phyloP scores from a whole-genome alignment of 92 coral and sea anemone genomes.

The Desmophyllum pertusum region DNA sequence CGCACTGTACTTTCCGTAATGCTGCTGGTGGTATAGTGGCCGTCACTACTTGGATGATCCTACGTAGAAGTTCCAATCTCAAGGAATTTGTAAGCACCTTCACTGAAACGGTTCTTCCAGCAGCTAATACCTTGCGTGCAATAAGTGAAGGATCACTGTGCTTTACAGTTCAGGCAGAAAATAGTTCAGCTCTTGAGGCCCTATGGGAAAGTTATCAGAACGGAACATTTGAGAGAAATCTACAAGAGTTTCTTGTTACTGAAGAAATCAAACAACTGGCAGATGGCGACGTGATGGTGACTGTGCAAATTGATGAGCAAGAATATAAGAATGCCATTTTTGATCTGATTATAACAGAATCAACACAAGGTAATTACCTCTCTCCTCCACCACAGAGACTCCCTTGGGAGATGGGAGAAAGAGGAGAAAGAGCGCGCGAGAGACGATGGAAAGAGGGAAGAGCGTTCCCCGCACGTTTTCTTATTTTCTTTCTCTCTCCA shows the following conservation, averaged over 20 bases:
- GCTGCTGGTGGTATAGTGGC: no score
- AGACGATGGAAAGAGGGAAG: no score
- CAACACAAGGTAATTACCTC: no score
- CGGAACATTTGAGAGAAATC: constrained; percentile 36
- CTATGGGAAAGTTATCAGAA: constrained; percentile 37
- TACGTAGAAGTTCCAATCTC: neutral
- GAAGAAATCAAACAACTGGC: constrained; percentile 59
- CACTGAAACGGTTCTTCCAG: constrained; percentile 2
- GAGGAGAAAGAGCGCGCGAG: no score
- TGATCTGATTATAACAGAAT: constrained; percentile 41
- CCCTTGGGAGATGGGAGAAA: no score
- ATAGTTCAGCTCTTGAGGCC: neutral
- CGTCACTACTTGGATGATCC: no score
- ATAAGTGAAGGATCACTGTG: neutral
- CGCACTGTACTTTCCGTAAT: no score
- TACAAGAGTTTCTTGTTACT: constrained; percentile 54
- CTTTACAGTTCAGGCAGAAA: constrained; percentile 18
- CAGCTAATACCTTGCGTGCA: neutral
- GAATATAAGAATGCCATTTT: constrained; percentile 62
- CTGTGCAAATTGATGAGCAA: constrained; percentile 54
- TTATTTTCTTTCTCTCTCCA: no score
- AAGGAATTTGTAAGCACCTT: neutral
- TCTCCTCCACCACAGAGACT: no score
- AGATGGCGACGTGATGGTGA: constrained; percentile 43
- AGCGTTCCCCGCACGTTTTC: no score